These are phyloP conservation scores for Phasia obesa DNA, from an alignment of 2,888 invertebrate species.

Conservation along the genomic window DNA sequence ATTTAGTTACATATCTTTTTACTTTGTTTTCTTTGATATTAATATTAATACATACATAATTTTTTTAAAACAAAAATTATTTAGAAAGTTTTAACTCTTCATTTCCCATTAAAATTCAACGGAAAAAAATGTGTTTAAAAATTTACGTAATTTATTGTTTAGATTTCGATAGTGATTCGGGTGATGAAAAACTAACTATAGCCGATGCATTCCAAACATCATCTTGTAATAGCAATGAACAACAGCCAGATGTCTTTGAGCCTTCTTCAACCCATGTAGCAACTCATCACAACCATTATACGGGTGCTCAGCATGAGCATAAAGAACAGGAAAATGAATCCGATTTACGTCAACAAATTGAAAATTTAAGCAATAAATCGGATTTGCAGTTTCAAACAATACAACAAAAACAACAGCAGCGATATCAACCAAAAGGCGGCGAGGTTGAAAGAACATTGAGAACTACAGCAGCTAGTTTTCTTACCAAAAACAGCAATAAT, in stretches of 20 bases:
- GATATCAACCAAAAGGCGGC: too few species aligned
- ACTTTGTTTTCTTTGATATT: too few species aligned
- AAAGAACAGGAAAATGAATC: conserved; percentile 50
- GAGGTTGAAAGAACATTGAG: conserved; percentile 9
- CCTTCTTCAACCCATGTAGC: conserved; percentile 15
- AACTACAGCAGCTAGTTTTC: conserved; percentile 7
- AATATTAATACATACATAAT: too few species aligned
- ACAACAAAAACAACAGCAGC: conserved; percentile 26
- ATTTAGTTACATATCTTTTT: too few species aligned
- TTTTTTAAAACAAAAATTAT: too few species aligned
- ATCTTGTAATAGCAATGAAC: conserved; percentile 18
- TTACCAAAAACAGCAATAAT: conserved; percentile 29
- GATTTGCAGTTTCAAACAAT: conserved; percentile 47
- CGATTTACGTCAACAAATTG: conserved; percentile 58
- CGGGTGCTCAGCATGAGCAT: conserved; percentile 18
- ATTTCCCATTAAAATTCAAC: too few species aligned
- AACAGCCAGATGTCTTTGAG: conserved; percentile 5
- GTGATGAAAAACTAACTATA: conserved; percentile 45
- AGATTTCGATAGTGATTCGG: conserved; percentile 54
- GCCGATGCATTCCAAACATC: conserved; percentile 36
- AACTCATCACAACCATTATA: conserved; percentile 1
- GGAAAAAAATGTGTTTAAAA: not conserved
- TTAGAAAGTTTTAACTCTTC: too few species aligned
- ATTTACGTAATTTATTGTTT: not conserved
- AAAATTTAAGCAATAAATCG: conserved; percentile 61